A percentile compares a stretch with the other conserved stretches of the same genome.
Conservation (phyloP, 2,888 invertebrate genomes). For the Vanessa cardui region DNA sequence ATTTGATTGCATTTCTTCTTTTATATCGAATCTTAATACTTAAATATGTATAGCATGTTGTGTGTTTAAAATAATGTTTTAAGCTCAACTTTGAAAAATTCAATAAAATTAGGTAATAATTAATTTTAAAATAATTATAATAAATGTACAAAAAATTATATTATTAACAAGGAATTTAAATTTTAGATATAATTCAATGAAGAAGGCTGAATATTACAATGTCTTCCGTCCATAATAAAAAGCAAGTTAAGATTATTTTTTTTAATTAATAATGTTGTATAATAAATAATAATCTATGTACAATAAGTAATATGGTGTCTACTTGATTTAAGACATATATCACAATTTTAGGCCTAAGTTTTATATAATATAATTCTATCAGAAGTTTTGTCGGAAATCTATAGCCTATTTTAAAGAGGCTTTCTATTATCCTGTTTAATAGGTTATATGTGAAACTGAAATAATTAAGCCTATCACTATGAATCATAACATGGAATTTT, state of each 20-base stretch:
- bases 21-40: background rate
- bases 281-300: slow-evolving; percentile 30
- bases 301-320: slow-evolving; percentile 24
- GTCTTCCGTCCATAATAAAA: slow-evolving; percentile 44
- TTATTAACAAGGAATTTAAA: slow-evolving; percentile 22
- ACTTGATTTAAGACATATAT: slow-evolving; percentile 20
- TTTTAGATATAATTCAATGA: slow-evolving; percentile 23
- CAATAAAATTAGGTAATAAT: background rate
- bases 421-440: background rate
- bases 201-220: slow-evolving; percentile 44
- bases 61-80: background rate
- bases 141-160: slow-evolving; percentile 44
- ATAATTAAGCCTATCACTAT: too few species aligned
- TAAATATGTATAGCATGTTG: slow-evolving; percentile 6
- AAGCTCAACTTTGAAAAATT: background rate
- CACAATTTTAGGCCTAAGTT: slow-evolving; percentile 18
- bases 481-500: too few species aligned
- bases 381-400: background rate
- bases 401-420: background rate
- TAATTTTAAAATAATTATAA: slow-evolving; percentile 16
- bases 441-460: too few species aligned
- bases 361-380: background rate
- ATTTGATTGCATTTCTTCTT: slow-evolving; percentile 19
- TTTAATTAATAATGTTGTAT: slow-evolving; percentile 16
- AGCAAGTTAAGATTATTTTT: slow-evolving; percentile 7